phyloP scores from a whole-genome alignment of 2,888 invertebrate species.

The Micoletzkya japonica region DNA sequence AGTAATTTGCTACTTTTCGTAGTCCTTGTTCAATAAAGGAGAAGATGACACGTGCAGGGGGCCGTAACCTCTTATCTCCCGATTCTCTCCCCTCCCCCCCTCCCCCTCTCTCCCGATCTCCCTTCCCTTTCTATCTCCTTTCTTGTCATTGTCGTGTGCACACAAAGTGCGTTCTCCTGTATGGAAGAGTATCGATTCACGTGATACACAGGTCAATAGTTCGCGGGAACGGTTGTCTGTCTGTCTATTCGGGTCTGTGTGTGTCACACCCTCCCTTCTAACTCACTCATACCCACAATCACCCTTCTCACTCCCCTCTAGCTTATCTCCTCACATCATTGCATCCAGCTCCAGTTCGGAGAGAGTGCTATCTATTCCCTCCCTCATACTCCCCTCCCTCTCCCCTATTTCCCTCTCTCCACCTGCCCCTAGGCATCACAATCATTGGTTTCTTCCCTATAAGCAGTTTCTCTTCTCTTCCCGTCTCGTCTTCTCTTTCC shows the following conservation, averaged over 20 bases:
- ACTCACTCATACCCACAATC: not conserved
- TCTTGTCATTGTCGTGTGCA: not conserved
- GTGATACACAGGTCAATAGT: not conserved
- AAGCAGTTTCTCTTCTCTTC: not conserved
- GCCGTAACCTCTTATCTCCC: not conserved
- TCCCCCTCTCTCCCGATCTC: not conserved
- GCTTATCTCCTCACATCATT: not conserved
- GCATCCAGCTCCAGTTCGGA: slow-evolving; percentile 1
- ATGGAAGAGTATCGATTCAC: too few relatives aligned
- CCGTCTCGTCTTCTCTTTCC: not conserved
- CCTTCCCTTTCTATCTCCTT: not conserved
- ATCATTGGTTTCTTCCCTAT: not conserved
- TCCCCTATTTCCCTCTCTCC: not conserved
- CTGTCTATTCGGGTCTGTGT: not conserved
- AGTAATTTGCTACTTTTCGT: not conserved
- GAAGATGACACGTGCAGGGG: not conserved
- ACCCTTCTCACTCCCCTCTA: not conserved
- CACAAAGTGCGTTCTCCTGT: not conserved
- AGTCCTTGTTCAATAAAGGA: not conserved
- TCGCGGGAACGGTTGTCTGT: not conserved
- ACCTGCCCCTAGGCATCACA: slow-evolving; percentile 5
- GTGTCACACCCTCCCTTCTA: too few relatives aligned
- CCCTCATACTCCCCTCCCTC: not conserved
- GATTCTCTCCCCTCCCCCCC: not conserved
- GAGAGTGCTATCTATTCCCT: not conserved